These are phyloP conservation scores for Drosophila subpulchrella DNA, from an alignment of 1,140 invertebrate genomes.

Conservation along the genomic window DNA sequence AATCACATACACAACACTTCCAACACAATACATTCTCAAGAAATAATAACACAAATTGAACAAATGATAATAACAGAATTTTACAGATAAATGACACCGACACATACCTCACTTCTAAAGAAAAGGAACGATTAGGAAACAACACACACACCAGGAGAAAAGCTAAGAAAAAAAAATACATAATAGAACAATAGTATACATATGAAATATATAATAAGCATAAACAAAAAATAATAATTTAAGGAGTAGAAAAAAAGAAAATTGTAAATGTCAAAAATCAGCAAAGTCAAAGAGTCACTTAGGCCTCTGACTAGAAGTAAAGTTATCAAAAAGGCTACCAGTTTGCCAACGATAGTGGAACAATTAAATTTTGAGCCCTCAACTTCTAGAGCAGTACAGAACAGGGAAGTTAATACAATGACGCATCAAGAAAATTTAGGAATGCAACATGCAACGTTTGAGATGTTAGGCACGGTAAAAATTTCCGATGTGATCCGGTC, in stretches of 20 bases:
- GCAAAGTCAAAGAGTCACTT: conserved; percentile 9
- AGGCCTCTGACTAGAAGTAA: conserved; percentile 2
- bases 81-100: neutral
- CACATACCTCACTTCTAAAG: conserved; percentile 10
- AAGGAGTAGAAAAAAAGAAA: conserved; percentile 5
- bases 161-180: too few species aligned
- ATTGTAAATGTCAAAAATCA: conserved; percentile 7
- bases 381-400: conserved; percentile 8
- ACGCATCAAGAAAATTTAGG: conserved; percentile 3
- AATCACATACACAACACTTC: neutral
- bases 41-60: conserved; percentile 7
- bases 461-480: conserved; percentile 7
- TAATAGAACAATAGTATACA: too few species aligned
- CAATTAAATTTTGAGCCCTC: conserved; percentile 9
- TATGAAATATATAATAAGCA: neutral
- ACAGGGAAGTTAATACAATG: conserved; percentile 4
- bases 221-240: conserved; percentile 1
- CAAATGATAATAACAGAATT: conserved; percentile 4
- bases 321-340: conserved; percentile 8
- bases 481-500: conserved; percentile 9
- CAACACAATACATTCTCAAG: conserved; percentile 6
- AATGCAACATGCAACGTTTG: conserved; percentile 7
- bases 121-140: conserved; percentile 1
- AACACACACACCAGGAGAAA: neutral
- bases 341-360: conserved; percentile 3